These are phyloP conservation scores for Bombus polaris DNA, from an alignment of 1,140 invertebrate genomes.

Conservation along the genomic window DNA sequence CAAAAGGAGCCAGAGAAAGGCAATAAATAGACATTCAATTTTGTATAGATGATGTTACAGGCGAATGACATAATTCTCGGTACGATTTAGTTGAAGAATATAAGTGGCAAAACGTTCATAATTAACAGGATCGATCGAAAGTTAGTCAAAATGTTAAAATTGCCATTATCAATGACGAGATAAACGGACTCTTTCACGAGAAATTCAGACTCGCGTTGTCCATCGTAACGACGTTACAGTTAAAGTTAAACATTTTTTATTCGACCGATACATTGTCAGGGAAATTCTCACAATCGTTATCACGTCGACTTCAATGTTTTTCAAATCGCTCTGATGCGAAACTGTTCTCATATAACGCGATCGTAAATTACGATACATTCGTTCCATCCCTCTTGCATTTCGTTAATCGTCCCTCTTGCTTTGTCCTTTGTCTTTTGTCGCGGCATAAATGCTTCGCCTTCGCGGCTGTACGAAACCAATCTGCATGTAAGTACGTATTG, in stretches of 20 bases:
- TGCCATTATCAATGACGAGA: no score
- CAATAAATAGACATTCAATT: neutral
- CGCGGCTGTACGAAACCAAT: conserved; percentile 25
- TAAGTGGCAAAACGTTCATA: neutral
- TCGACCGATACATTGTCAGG: no score
- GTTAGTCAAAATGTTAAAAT: no score
- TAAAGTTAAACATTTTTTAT: no score
- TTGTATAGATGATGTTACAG: neutral
- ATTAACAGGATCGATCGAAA: neutral
- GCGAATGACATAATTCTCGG: no score
- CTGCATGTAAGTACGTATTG: conserved; percentile 31
- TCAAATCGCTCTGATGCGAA: neutral
- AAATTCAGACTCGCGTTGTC: no score
- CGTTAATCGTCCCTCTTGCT: conserved; percentile 33
- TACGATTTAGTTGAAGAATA: no score
- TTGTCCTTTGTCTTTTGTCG: conserved; percentile 7
- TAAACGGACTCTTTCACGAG: no score
- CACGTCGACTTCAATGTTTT: no score
- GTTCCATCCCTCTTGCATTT: neutral
- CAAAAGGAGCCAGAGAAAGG: neutral
- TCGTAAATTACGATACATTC: conserved; percentile 17
- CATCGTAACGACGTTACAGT: no score
- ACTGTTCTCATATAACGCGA: neutral
- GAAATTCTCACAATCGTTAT: no score
- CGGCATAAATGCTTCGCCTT: conserved; percentile 11